Conservation (phyloP, 2,888 invertebrate genomes). For the Acleris laterana region DNA sequence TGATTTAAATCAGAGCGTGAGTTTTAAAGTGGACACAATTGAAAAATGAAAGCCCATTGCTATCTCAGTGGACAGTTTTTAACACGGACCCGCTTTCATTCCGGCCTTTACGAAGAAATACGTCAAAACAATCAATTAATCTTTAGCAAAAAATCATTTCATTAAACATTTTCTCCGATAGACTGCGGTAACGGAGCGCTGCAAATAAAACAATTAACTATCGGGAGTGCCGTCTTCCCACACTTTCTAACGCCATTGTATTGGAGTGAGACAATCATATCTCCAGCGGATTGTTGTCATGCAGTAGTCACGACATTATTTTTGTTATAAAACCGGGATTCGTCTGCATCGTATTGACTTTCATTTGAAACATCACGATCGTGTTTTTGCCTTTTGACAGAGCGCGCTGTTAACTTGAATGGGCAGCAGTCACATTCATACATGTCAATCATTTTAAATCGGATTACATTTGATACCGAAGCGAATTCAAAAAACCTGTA, state of each 20-base stretch:
- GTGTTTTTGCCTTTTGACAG: slow-evolving; percentile 10
- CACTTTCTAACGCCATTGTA: slow-evolving; percentile 81
- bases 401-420: neutral
- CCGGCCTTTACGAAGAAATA: slow-evolving; percentile 12
- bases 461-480: too few species aligned
- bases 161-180: slow-evolving; percentile 53
- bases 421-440: neutral
- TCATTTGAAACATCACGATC: slow-evolving; percentile 45
- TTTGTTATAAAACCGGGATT: slow-evolving; percentile 48
- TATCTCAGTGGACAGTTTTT: slow-evolving; percentile 5
- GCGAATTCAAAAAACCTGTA: too few species aligned
- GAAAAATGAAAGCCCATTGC: slow-evolving; percentile 8
- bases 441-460: too few species aligned
- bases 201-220: slow-evolving; percentile 69
- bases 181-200: slow-evolving; percentile 44
- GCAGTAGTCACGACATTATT: slow-evolving; percentile 58
- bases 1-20: slow-evolving; percentile 12
- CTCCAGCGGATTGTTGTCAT: slow-evolving; percentile 55
- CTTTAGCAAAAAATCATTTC: slow-evolving; percentile 46
- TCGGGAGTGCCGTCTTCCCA: slow-evolving; percentile 68
- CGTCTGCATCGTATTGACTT: slow-evolving; percentile 44
- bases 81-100: slow-evolving; percentile 13
- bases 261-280: slow-evolving; percentile 69
- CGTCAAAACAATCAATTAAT: slow-evolving; percentile 41
- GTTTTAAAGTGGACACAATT: slow-evolving; percentile 5